Evolutionary conservation across 2,113 vertebrate genomes (phyloP).

Genomic region (Labeo catla): DNA sequence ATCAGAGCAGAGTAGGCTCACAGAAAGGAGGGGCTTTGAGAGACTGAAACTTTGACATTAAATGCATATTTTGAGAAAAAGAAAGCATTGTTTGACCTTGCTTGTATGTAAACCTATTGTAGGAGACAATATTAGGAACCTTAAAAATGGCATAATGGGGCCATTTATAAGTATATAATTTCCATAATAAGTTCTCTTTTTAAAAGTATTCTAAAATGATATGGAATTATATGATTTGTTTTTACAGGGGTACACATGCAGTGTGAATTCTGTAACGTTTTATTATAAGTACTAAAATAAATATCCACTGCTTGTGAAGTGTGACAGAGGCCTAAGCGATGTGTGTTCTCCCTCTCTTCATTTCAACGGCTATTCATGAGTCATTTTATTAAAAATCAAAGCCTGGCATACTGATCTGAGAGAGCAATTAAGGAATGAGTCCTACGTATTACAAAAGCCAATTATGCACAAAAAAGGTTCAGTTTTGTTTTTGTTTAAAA

Average conservation of each 20-base stretch:
- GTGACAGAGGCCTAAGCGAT: background rate
- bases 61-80: too few relatives aligned
- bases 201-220: background rate
- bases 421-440: background rate
- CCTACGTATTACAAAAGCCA: background rate
- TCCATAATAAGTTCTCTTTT: background rate
- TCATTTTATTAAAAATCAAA: constrained; percentile 5
- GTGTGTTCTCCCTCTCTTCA: background rate
- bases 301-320: background rate
- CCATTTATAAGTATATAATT: background rate
- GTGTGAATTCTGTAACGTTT: background rate
- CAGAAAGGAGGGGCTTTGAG: too few relatives aligned
- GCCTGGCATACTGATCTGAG: constrained; percentile 9
- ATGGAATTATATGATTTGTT: background rate
- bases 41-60: too few relatives aligned
- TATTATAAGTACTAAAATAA: background rate
- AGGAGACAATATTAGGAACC: too few relatives aligned
- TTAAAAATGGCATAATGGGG: too few relatives aligned
- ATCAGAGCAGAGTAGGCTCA: too few relatives aligned
- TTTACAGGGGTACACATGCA: background rate
- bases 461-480: background rate
- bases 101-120: too few relatives aligned
- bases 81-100: too few relatives aligned
- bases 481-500: background rate
- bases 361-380: background rate